A percentile compares a stretch with the other conserved stretches of the same genome.
phyloP scores from a whole-genome alignment of 2,888 invertebrate species.

The Sylvicola fuscatus region DNA sequence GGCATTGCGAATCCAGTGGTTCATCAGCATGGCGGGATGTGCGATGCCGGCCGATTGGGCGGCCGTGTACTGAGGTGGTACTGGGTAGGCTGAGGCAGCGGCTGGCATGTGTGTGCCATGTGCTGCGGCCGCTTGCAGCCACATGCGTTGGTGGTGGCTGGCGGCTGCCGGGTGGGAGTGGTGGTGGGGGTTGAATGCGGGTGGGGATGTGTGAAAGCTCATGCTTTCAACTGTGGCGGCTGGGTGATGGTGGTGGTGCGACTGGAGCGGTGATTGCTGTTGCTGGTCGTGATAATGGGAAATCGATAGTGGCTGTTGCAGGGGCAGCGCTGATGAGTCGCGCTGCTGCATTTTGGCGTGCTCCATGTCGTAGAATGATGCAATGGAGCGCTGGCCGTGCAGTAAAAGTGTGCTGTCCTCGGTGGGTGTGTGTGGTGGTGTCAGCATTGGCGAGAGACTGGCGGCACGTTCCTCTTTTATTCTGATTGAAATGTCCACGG shows the following conservation, averaged over 20 bases:
- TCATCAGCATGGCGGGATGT: slow-evolving; percentile 38
- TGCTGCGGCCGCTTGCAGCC: slow-evolving; percentile 10
- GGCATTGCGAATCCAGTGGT: slow-evolving; percentile 54
- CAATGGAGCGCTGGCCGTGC: no score
- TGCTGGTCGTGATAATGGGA: slow-evolving; percentile 9
- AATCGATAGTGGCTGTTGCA: slow-evolving; percentile 10
- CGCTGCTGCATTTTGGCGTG: slow-evolving; percentile 8
- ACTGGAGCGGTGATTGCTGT: neutral
- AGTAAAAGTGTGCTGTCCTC: slow-evolving; percentile 20
- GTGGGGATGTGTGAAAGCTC: slow-evolving; percentile 17
- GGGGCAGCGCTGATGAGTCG: slow-evolving; percentile 3
- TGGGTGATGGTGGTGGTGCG: neutral
- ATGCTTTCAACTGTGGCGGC: slow-evolving; percentile 13
- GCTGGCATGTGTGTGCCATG: slow-evolving; percentile 5
- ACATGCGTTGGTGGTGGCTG: slow-evolving; percentile 10
- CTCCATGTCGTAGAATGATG: neutral
- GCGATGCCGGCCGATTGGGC: slow-evolving; percentile 30
- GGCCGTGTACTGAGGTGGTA: slow-evolving; percentile 21
- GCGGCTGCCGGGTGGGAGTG: slow-evolving; percentile 12
- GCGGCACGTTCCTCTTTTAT: slow-evolving; percentile 40
- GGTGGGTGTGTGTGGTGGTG: slow-evolving; percentile 55
- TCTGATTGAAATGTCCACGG: slow-evolving; percentile 35
- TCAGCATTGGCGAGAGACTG: slow-evolving; percentile 34
- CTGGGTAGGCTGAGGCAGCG: slow-evolving; percentile 1
- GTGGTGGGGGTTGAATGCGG: slow-evolving; percentile 23